These are phyloP conservation scores for Thaumatotibia leucotreta DNA, from an alignment of 1,140 invertebrate genomes.

Conservation along the genomic window DNA sequence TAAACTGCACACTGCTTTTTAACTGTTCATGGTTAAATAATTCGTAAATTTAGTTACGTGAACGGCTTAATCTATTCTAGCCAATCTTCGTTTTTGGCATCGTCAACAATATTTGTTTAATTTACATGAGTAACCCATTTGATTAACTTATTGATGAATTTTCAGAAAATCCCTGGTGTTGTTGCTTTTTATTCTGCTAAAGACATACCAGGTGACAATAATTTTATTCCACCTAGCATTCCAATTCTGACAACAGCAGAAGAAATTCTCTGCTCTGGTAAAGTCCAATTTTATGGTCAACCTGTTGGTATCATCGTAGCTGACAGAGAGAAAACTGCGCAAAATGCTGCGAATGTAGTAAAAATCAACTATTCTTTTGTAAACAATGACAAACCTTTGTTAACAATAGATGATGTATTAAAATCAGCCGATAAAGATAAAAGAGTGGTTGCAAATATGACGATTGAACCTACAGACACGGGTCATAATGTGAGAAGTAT, in stretches of 20 bases:
- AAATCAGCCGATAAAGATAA: conserved; percentile 24
- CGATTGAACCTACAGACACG: conserved; percentile 20
- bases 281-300: conserved; percentile 80
- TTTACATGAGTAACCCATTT: too few species aligned
- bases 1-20: too few species aligned
- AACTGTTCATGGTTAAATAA: too few species aligned
- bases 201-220: conserved; percentile 82
- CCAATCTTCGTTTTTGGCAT: neutral
- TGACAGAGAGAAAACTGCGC: conserved; percentile 75
- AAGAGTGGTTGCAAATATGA: conserved; percentile 18
- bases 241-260: conserved; percentile 42
- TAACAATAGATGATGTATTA: conserved; percentile 26
- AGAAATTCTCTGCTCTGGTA: conserved; percentile 67
- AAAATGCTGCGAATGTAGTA: conserved; percentile 79
- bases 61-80: too few species aligned
- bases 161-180: conserved; percentile 79
- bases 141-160: too few species aligned
- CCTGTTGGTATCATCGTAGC: conserved; percentile 83
- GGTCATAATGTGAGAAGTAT: conserved; percentile 31
- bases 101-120: too few species aligned
- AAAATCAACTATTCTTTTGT: conserved; percentile 22
- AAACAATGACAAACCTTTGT: conserved; percentile 19
- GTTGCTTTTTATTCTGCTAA: conserved; percentile 79
- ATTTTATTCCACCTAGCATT: conserved; percentile 38
- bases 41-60: too few species aligned